Conservation (phyloP, 2,888 invertebrate species). For the Chydorus sphaericus region DNA sequence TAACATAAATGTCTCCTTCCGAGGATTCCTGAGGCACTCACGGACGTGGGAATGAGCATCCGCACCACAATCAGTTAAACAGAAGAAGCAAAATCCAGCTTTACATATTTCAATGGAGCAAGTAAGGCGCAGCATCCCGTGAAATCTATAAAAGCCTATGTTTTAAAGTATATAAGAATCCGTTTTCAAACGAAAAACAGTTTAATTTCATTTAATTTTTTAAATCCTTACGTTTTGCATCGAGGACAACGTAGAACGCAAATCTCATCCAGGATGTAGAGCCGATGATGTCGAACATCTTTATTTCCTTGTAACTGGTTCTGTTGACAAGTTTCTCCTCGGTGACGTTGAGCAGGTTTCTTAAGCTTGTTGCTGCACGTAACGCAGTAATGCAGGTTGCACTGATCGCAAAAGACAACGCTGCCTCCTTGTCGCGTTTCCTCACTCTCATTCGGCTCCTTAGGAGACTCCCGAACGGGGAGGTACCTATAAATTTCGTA, state of each 20-base stretch:
- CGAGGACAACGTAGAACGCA: constrained; percentile 1
- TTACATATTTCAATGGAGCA: constrained; percentile 9
- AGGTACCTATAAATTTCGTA: neutral
- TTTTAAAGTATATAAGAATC: neutral
- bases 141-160: constrained; percentile 12
- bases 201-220: neutral
- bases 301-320: neutral
- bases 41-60: constrained; percentile 7
- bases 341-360: constrained; percentile 4
- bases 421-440: neutral
- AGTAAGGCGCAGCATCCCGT: constrained; percentile 13
- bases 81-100: constrained; percentile 14
- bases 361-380: neutral
- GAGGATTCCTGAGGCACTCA: neutral
- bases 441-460: neutral
- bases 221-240: neutral
- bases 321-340: neutral
- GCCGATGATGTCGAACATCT: neutral
- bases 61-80: constrained; percentile 10
- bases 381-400: neutral
- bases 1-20: neutral
- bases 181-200: no score
- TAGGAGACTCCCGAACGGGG: neutral
- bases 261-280: constrained; percentile 9
- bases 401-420: constrained; percentile 6